phyloP scores from a whole-genome alignment of 1,140 invertebrate genomes.

The Bombus pyrosoma region DNA sequence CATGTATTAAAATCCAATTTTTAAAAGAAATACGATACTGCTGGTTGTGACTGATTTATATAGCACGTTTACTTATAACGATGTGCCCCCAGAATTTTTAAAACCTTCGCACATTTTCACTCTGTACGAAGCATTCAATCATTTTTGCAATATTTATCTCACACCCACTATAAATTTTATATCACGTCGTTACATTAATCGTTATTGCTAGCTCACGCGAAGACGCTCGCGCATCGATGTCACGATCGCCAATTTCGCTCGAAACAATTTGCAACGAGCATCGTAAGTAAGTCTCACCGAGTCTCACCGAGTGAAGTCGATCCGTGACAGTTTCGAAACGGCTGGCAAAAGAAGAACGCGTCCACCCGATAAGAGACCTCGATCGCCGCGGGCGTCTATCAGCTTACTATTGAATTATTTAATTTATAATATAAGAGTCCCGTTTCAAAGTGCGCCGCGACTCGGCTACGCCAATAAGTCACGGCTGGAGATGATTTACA shows the following conservation, averaged over 20 bases:
- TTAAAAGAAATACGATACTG: background rate
- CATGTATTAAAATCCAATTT: slow-evolving; percentile 2
- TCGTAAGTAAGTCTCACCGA: background rate
- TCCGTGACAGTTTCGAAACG: slow-evolving; percentile 36
- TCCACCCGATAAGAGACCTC: background rate
- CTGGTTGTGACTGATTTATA: background rate
- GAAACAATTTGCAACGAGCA: slow-evolving; percentile 11
- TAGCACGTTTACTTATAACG: background rate
- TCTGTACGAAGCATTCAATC: background rate
- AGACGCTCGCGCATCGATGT: background rate
- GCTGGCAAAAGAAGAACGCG: background rate
- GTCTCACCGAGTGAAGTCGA: slow-evolving; percentile 1
- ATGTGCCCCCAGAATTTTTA: background rate
- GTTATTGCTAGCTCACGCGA: background rate
- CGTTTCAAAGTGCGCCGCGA: slow-evolving; percentile 35
- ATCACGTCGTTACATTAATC: background rate
- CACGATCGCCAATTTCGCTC: background rate
- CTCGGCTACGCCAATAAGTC: slow-evolving; percentile 27
- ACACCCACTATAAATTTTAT: background rate
- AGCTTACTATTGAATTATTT: slow-evolving; percentile 46
- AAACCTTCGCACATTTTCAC: background rate
- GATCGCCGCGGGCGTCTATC: slow-evolving; percentile 30
- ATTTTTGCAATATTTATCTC: background rate
- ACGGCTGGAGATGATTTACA: slow-evolving; percentile 54
- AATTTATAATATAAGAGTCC: slow-evolving; percentile 43